Evolutionary conservation across 2,797 vertebrate species (phyloP), one percentile per base, ranked within the genome.

Genomic region (Pipistrellus pygmaeus): DNA sequence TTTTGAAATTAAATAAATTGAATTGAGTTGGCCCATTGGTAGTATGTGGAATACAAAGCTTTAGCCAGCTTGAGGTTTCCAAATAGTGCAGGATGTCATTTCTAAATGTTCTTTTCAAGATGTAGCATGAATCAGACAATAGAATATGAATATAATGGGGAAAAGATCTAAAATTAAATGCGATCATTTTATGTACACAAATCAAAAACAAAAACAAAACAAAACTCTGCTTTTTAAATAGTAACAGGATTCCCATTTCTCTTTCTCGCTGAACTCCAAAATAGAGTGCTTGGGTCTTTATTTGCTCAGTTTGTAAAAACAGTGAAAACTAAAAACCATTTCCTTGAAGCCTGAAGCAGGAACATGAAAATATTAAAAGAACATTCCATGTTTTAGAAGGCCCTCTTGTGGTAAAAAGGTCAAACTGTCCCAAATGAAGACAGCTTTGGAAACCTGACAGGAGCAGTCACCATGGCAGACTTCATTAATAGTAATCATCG

Each of bases 391-490:
- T 95, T 87, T 51, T 55, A 81, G 62, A 23, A 69, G 81, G 94
- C 97, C 98, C 97, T 96, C 98, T 97, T 86, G 96, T 98, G 98
- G 97, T 91, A 18, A 89, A 48, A 35, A 25, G 23, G 51, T 68
- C 83, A 87, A 83, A 96, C 48, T 81, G 10, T 73, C 44, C 48
- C 51, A 71, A 21, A 17, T 60, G 68, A 44, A 95, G 46, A 72
- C 10, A 9, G 44, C 18, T 1, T 48, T 15, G 18, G 46, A 25
- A 60, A 30, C 27, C 13, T 21, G 5, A 18, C n/a, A 23, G 12
- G 21, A 85, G 32, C 14, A 68, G 35, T 41, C 48, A 62, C 53
- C 35, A 1, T 53, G 77, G 69, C 48, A 75, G 30, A 66, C 62
- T 68, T 53, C 8, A 68, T 68, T 32, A 32, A 35, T 68, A 55